Base-by-base conservation (phyloP, 2,888 invertebrate species). In the Protonemura montana region DNA sequence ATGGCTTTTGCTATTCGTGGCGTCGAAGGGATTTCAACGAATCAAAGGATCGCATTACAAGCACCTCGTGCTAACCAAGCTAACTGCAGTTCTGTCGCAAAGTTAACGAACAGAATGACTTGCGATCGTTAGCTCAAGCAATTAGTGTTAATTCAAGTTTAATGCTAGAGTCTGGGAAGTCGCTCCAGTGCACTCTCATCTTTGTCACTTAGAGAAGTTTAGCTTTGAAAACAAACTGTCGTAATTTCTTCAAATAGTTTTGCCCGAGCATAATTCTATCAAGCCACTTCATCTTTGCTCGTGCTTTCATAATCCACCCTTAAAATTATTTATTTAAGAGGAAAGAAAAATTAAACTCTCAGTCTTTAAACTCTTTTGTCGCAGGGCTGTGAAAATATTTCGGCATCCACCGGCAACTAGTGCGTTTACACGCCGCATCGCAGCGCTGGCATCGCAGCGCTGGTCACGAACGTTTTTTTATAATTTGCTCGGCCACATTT, bases 391-490 rank as follows among this genome's bases (percentile, higher is more conserved):
- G 59, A 59, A 59, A 59, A 59, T 59, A 10, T 59, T 13, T 10
- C 16, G 16, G 16, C 21, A n/a, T n/a, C n/a, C n/a, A n/a, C n/a
- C n/a, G n/a, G n/a, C n/a, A n/a, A n/a, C n/a, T n/a, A n/a, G 59
- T 10, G 16, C 21, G 59, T 10, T 59, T 10, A 59, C 59, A 2
- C 59, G 59, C 1, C 35, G 35, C 35, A 10, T 35, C 35, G 35
- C 35, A 10, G 3, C 35, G 5, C 3, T 25, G 1, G 78, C 78
- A 78, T 78, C 78, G 78, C 78, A 2, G 3, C 78, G 3, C 27
- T 78, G 27, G 78, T 78, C 78, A 78, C 78, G 78, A 25, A 78
- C 78, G 26, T 78, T 78, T 78, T n/a, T n/a, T 78, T 78, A 26
- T 78, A 78, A 78, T 78, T 78, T 28, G 28, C 78, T 16, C 78